These are phyloP conservation scores for Falco columbarius DNA, from an alignment of 2,797 vertebrate genomes.

Conservation along the genomic window DNA sequence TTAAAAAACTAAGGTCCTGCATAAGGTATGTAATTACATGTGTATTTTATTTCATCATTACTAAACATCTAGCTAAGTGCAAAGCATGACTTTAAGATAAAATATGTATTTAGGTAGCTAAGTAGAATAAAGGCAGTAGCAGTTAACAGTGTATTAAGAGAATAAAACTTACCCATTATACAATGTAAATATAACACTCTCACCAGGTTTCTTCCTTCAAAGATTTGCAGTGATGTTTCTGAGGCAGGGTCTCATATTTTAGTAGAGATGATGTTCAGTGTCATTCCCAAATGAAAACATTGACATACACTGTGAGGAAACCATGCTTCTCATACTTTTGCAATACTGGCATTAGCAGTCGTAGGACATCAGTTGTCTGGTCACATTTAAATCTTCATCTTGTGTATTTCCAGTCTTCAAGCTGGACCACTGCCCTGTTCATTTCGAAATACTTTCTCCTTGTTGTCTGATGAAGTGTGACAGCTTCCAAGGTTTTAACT, in stretches of 20 bases:
- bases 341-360: background rate
- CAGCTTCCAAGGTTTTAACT: background rate
- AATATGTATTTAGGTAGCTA: background rate
- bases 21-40: background rate
- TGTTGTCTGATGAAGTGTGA: background rate
- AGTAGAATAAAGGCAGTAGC: background rate
- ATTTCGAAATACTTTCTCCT: background rate
- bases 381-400: background rate
- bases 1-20: background rate
- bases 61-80: background rate
- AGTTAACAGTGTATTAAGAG: background rate
- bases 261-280: background rate
- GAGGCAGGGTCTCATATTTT: background rate
- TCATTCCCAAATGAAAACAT: background rate
- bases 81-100: background rate
- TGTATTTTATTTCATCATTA: background rate
- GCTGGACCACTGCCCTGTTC: background rate
- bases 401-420: background rate
- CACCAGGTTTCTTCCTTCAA: background rate
- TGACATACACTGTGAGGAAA: background rate
- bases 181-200: background rate
- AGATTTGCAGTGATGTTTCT: background rate
- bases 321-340: background rate
- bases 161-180: background rate
- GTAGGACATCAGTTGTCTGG: background rate